A percentile compares a stretch with the other conserved stretches of the same genome.
These are phyloP conservation scores for Drosophila paranaensis DNA, from an alignment of 2,888 invertebrate species.

Conservation along the genomic window DNA sequence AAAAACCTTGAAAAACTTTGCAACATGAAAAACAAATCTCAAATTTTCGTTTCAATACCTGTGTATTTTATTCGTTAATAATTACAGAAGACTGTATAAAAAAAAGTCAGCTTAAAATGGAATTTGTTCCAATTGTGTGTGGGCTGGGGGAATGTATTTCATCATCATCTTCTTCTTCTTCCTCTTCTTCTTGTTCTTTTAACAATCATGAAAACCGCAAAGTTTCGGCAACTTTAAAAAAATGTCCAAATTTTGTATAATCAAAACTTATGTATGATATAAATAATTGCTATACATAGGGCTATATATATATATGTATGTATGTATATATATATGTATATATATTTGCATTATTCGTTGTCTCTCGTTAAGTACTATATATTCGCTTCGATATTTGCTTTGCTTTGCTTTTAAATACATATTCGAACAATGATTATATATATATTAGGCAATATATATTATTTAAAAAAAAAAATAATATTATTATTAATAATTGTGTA, in stretches of 20 bases:
- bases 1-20: neutral
- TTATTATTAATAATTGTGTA: conserved; percentile 25
- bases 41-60: conserved; percentile 27
- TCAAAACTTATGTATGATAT: conserved; percentile 36
- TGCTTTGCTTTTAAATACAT: conserved; percentile 13
- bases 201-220: conserved; percentile 24
- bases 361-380: conserved; percentile 38
- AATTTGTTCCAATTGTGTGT: conserved; percentile 11
- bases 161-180: conserved; percentile 28
- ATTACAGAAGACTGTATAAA: conserved; percentile 54
- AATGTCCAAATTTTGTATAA: conserved; percentile 11
- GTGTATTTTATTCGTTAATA: conserved; percentile 45
- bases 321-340: conserved; percentile 28
- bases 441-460: conserved; percentile 4
- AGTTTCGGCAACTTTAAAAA: conserved; percentile 12
- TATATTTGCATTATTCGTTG: conserved; percentile 37
- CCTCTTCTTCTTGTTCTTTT: conserved; percentile 11
- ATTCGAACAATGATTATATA: conserved; percentile 45
- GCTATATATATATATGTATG: conserved; percentile 24
- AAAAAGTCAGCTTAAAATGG: conserved; percentile 28
- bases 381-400: conserved; percentile 16
- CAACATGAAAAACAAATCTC: neutral
- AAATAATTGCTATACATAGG: conserved; percentile 53
- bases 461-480: conserved; percentile 7
- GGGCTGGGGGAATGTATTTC: conserved; percentile 40